These are phyloP conservation scores for Leuciscus idus DNA, from an alignment of 2,113 vertebrate species.

Conservation along the genomic window DNA sequence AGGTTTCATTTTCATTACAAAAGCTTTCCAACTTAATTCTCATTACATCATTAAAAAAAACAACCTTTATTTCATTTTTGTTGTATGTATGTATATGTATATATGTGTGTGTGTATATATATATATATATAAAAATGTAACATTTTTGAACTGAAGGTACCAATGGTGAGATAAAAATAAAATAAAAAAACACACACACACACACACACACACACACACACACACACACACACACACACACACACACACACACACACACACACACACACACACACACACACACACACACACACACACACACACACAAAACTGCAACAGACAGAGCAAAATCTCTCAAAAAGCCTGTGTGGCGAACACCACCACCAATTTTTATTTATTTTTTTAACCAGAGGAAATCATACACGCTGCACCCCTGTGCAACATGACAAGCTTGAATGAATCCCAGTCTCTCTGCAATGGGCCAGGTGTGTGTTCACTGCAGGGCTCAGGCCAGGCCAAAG, in stretches of 20 bases:
- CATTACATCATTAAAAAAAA: background rate
- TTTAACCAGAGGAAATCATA: background rate
- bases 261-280: no score
- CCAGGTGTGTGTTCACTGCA: slow-evolving; percentile 19
- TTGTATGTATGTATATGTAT: no score
- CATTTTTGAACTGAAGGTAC: no score
- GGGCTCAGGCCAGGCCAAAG: slow-evolving; percentile 42
- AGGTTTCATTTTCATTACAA: background rate
- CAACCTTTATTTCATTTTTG: no score
- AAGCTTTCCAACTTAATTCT: background rate
- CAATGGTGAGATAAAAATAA: no score
- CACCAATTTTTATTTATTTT: background rate
- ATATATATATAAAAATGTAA: no score
- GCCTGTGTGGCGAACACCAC: background rate
- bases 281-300: no score
- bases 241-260: no score
- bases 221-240: no score
- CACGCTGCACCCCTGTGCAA: slow-evolving; percentile 20
- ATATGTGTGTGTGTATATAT: no score
- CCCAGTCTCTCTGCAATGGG: slow-evolving; percentile 2
- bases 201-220: no score
- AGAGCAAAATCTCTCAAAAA: background rate
- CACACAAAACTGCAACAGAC: background rate
- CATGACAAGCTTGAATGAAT: slow-evolving; percentile 32
- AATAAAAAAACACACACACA: no score